Conservation (phyloP, 2,113 vertebrate species). For the Pseudopodoces humilis region DNA sequence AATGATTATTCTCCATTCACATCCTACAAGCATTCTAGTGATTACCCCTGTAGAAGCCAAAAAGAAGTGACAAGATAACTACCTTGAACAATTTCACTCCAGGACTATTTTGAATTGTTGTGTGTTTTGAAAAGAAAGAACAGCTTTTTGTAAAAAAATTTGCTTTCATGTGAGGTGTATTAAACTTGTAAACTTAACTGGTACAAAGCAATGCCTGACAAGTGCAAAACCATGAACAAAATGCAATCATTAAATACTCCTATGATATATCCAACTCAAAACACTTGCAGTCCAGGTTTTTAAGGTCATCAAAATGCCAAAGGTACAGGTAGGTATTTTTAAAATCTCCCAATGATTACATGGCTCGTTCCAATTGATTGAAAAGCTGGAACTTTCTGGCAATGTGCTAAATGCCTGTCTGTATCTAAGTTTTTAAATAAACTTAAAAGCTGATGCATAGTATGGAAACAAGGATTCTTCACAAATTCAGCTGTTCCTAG, state of each 20-base stretch:
- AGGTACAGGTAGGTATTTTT: neutral
- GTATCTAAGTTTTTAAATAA: neutral
- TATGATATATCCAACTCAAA: neutral
- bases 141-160: neutral
- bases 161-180: neutral
- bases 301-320: neutral
- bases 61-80: neutral
- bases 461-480: neutral
- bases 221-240: neutral
- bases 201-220: neutral
- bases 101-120: neutral
- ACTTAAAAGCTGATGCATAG: neutral
- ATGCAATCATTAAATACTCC: neutral
- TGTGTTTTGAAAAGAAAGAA: neutral
- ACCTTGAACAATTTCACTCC: neutral
- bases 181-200: neutral
- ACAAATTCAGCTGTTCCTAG: neutral
- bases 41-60: neutral
- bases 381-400: neutral
- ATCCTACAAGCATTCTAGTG: neutral
- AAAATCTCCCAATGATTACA: neutral
- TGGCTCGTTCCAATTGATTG: neutral
- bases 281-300: neutral
- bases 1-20: neutral
- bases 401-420: neutral